A percentile compares a stretch with the other conserved stretches of the same genome.
phyloP scores from a whole-genome alignment of 2,888 invertebrate species.

The Hyalella azteca region DNA sequence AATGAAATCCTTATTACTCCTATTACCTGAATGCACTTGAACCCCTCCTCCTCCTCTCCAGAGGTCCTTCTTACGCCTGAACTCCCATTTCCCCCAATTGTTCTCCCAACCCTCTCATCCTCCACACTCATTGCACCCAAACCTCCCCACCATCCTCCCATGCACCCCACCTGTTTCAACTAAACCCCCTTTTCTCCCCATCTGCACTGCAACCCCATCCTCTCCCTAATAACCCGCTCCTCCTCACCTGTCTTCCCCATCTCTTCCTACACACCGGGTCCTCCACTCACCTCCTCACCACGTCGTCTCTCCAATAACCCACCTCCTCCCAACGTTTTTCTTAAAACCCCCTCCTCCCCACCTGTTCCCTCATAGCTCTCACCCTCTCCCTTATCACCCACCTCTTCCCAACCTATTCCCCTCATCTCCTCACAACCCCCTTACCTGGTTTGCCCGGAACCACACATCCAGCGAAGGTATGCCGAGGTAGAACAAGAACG shows the following conservation, averaged over 20 bases:
- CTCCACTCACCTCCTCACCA: neutral
- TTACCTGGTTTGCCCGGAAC: constrained; percentile 61
- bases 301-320: too few relatives aligned
- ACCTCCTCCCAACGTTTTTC: too few relatives aligned
- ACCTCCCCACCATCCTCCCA: neutral
- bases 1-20: too few relatives aligned
- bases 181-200: neutral
- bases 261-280: neutral
- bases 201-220: neutral
- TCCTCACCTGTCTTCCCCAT: neutral
- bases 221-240: neutral
- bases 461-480: constrained; percentile 62
- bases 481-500: constrained; percentile 63
- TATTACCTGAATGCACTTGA: too few relatives aligned
- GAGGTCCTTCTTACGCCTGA: too few relatives aligned
- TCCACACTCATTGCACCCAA: neutral
- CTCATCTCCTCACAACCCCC: neutral
- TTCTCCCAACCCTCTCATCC: too few relatives aligned
- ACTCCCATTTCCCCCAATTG: too few relatives aligned
- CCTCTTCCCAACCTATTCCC: too few relatives aligned
- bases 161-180: neutral
- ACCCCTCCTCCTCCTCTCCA: too few relatives aligned
- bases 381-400: too few relatives aligned
- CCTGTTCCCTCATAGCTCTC: too few relatives aligned
- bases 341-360: too few relatives aligned